Conservation (phyloP, 2,113 vertebrate species). For the Hippocampus mohnikei region DNA sequence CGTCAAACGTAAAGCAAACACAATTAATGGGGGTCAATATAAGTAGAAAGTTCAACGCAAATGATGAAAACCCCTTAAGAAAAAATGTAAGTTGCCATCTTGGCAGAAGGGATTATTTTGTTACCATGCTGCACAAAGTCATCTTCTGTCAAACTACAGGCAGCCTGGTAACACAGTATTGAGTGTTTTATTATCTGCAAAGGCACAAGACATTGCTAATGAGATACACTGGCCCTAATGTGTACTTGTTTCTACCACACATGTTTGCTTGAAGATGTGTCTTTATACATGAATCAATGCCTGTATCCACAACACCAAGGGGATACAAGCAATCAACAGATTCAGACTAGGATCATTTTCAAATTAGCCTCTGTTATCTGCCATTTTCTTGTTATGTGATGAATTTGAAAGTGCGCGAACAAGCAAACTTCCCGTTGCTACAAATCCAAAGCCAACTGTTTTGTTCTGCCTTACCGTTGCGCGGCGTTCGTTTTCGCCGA, state of each 20-base stretch:
- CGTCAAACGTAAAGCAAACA: neutral
- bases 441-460: neutral
- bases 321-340: neutral
- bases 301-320: no score
- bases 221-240: conserved; percentile 15
- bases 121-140: conserved; percentile 59
- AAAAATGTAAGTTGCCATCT: conserved; percentile 28
- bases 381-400: neutral
- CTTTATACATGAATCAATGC: no score
- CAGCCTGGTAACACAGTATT: conserved; percentile 39
- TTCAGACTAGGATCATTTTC: neutral
- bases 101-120: conserved; percentile 42
- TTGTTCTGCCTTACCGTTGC: conserved; percentile 65
- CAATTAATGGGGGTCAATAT: neutral
- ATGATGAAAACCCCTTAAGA: neutral
- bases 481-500: conserved; percentile 89
- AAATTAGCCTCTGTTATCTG: neutral
- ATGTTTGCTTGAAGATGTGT: neutral
- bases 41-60: neutral
- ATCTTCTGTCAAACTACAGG: conserved; percentile 26
- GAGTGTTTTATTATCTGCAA: conserved; percentile 50
- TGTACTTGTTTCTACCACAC: conserved; percentile 9
- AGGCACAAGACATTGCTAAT: conserved; percentile 44
- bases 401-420: neutral
- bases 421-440: neutral